A percentile compares a stretch with the other conserved stretches of the same genome.
Conservation (phyloP, 2,113 vertebrate genomes). For the Vidua chalybeata region DNA sequence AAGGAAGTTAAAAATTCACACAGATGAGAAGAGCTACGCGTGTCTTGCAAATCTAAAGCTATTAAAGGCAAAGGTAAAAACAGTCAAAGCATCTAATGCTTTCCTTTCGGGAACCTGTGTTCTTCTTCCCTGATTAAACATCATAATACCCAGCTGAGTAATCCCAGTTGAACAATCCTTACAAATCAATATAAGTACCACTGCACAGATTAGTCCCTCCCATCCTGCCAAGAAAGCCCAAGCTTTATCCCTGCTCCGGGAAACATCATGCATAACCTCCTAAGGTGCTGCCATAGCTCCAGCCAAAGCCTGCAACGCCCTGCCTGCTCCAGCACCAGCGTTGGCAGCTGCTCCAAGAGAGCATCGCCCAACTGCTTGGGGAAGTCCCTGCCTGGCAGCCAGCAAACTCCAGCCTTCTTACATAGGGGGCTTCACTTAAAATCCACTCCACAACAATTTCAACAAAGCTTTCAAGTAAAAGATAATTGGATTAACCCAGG, state of each 20-base stretch:
- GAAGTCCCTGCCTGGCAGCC: not conserved
- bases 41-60: not conserved
- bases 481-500: not conserved
- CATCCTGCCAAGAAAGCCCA: not conserved
- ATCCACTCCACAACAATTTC: not conserved
- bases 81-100: not conserved
- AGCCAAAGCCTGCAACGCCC: not conserved
- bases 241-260: not conserved
- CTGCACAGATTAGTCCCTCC: not conserved
- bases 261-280: not conserved
- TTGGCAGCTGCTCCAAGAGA: rapidly evolving
- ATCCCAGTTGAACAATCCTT: constrained; percentile 26
- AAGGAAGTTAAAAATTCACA: not conserved
- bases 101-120: not conserved
- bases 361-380: rapidly evolving
- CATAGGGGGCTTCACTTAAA: not conserved
- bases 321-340: not conserved
- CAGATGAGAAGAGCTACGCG: not conserved
- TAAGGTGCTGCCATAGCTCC: rapidly evolving
- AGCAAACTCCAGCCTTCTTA: not conserved
- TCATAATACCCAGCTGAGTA: not conserved
- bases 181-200: not conserved
- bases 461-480: not conserved
- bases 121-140: constrained; percentile 1
- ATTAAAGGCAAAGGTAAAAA: not conserved